Percentiles rank a stretch among this genome's conserved stretches.
Evolutionary conservation across 2,113 vertebrate genomes (phyloP).

Genomic region (Urocitellus parryii): DNA sequence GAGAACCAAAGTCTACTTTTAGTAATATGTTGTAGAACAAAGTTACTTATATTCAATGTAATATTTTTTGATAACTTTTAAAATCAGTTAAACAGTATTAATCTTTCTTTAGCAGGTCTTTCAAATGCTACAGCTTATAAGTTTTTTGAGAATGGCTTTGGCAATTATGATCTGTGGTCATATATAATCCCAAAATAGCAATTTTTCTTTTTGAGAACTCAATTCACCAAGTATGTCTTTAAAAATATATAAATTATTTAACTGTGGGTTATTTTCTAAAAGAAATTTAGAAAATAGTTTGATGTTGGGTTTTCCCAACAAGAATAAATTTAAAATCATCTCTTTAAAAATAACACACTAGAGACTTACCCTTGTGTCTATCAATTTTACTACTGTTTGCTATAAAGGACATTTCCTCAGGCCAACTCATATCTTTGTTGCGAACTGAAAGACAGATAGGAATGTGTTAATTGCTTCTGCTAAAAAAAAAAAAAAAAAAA

Average conservation of each 20-base stretch:
- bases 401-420: constrained; percentile 99
- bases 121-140: not conserved
- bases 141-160: not conserved
- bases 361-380: constrained; percentile 95
- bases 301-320: not conserved
- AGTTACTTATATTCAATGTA: constrained; percentile 11
- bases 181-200: constrained; percentile 41
- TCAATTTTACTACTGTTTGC: constrained; percentile 99
- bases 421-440: constrained; percentile 99
- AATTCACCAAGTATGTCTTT: constrained; percentile 51
- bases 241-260: constrained; percentile 39
- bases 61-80: constrained; percentile 29
- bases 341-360: constrained; percentile 46
- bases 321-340: constrained; percentile 24
- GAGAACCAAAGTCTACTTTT: not conserved
- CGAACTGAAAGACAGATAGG: constrained; percentile 90
- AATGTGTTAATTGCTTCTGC: constrained; percentile 53
- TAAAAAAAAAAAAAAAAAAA: not conserved
- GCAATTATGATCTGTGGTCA: not conserved
- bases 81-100: not conserved
- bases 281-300: constrained; percentile 29
- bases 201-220: constrained; percentile 31
- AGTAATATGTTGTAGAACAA: constrained; percentile 20
- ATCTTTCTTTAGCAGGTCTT: constrained; percentile 6
- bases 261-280: not conserved